Evolutionary conservation across 2,113 vertebrate species (phyloP), one percentile per base, ranked within the genome.

Genomic region (Rhizomys pruinosus): DNA sequence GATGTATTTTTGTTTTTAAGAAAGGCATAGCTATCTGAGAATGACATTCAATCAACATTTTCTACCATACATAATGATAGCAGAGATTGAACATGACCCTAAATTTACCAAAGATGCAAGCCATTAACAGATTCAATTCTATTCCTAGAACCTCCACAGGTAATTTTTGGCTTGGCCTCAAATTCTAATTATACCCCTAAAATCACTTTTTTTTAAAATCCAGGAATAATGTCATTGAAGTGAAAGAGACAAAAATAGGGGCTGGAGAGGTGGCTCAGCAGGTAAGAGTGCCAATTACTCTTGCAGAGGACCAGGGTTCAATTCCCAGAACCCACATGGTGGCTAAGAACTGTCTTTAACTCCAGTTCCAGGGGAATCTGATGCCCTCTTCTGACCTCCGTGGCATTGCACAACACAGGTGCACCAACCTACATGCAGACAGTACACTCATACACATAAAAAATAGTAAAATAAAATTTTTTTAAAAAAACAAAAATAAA

Each of bases 121-220:
- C 42, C 66, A 93, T 85, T 94, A 59, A 84, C 87, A 61, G 91
- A 85, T 89, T 84, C 22, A 94, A 34, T 81, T 89, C 64, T 69
- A 87, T 85, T 91, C 61, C 76, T 90, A 79, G 25, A 94, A 78
- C 8, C 52, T 84, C 79, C 25, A 94, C 44, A 93, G 89, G 64
- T 90, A 79, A 90, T 90, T 89, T 84, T 82, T 94, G 44, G 63
- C 80, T 92, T 80, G 29, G 15, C 25, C 81, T 90, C 78, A 89
- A 81, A 91, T 96, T 95, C 87, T 87, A 95, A 94, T 92, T 94
- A 87, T 81, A 94, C 74, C 22, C 57, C 44, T 90, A 71, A 87
- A 92, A 91, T 34, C 34, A 73, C 87, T 72, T 92, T 91, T 64
- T 90, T 84, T n/a, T n/a, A n/a, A n/a, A 89, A 92, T 78, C 61